Base-by-base conservation (phyloP, 30 jellyfish, hydroid and myxozoan genomes). In the Hydractinia echinata region DNA sequence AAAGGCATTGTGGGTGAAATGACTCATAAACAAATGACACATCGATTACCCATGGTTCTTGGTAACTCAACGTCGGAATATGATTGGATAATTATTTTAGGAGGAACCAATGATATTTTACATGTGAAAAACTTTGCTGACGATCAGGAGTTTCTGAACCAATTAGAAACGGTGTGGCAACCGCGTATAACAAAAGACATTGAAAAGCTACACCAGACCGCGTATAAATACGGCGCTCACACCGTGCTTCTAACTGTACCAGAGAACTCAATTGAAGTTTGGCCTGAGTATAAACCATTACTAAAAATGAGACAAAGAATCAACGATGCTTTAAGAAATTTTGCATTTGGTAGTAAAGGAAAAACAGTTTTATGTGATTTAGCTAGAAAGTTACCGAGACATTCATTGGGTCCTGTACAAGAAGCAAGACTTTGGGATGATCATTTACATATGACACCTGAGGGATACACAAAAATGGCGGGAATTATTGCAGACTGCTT, bases 61-160 rank as follows among this genome's bases (percentile, higher is more conserved):
- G 99, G 99, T 16, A 93, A 93, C 72, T 79, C 89, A 53, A 87
- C 84, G 67, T 55, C 88, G 10, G 91, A 76, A 10, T 87, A 88
- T 67, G 99, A 93, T 72, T 93, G 99, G 99, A 94, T 93, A 8
- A 73, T 93, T 30, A 83, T 93, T 5, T 79, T 93, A 7, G 99
- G 99, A 11, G 99, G 99, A 14, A 93, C 99, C 39, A 93, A 93
- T 70, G 99, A 93, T 76, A 93, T 93, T 67, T 85, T 93, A 8
- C 99, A 93, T 72, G 99, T 93, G 76, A 93, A 93, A 85, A 93
- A 93, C 81, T 93, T 93, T 68, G 99, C 96, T 0, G 99, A 93
- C 53, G 99, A 93, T 80, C 95, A 87, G 54, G 99, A 93, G 54
- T 93, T 93, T 81, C 79, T 93, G 14, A 85, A 89, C 66, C 99